Base-by-base conservation (phyloP, 2,797 vertebrate genomes). In the Sandelia bainsii region DNA sequence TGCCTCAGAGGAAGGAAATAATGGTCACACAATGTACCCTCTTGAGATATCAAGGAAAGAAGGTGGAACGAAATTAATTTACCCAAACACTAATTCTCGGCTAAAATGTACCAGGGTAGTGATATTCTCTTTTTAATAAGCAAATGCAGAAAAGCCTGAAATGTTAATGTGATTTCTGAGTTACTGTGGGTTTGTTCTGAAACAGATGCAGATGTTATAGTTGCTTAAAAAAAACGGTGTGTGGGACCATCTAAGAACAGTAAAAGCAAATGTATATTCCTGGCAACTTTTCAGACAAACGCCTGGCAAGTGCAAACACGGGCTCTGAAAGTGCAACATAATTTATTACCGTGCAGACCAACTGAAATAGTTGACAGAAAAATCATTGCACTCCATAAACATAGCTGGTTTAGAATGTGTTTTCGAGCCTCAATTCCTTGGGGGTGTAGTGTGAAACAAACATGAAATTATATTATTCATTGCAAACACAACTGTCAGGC, bases 401-500 rank as follows among this genome's bases (percentile, higher is more conserved):
- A 85, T 40, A 80, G 80, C 73, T 46, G 77, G 44, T 75, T 80
- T 72, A 48, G 73, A 81, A 79, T 77, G 79, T 84, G 77, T 86
- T 86, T 87, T 85, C 83, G 82, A 73, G 77, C 72, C 54, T 59
- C 62, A 61, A 51, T 80, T 89, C 83, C 87, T 89, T 13, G 65
- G 75, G 84, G 89, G 83, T 62, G 74, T 29, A 67, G 75, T 42
- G 82, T 73, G 81, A 87, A 85, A 88, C 87, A 86, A 84, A 91
- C 82, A 79, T 74, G 63, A 79, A 87, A 72, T 88, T 77, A 80
- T 89, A 84, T 86, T 89, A 91, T 85, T 90, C 77, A 90, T 74
- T n/a, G 75, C 72, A 77, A 85, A 86, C 66, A 75, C 76, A 78
- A 77, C 73, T 73, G 75, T 81, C 71, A 65, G 58, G 71, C 52